A percentile compares a stretch with the other conserved stretches of the same genome.
These are phyloP conservation scores for Habrosyne pyritoides DNA, from an alignment of 2,888 invertebrate genomes.

Conservation along the genomic window DNA sequence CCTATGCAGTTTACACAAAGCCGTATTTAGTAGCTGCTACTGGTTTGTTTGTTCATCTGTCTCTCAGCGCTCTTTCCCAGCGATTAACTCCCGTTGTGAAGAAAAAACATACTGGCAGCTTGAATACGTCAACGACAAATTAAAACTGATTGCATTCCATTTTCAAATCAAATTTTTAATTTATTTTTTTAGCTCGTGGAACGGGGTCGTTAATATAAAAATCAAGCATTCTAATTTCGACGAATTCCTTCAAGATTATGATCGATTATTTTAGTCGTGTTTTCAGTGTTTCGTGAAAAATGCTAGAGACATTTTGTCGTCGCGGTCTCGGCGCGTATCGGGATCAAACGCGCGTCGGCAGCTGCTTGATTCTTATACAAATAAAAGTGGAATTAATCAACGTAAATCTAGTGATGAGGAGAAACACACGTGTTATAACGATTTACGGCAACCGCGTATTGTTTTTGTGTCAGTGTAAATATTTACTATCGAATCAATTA, in stretches of 20 bases:
- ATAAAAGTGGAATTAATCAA: constrained; percentile 81
- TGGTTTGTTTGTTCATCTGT: constrained; percentile 44
- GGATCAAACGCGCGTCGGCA: constrained; percentile 75
- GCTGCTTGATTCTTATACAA: constrained; percentile 76
- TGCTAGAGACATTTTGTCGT: constrained; percentile 69
- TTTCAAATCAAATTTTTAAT: neutral
- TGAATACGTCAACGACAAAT: constrained; percentile 5
- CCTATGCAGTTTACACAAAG: constrained; percentile 49
- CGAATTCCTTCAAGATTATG: constrained; percentile 71
- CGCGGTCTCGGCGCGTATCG: constrained; percentile 69
- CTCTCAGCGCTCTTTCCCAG: constrained; percentile 24
- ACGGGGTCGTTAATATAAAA: constrained; percentile 46
- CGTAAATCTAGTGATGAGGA: constrained; percentile 62
- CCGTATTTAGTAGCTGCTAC: constrained; percentile 51
- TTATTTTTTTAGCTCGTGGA: constrained; percentile 17
- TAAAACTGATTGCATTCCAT: neutral
- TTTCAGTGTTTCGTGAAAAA: constrained; percentile 70
- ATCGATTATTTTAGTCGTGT: constrained; percentile 77
- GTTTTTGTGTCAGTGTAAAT: no score
- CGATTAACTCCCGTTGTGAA: constrained; percentile 14
- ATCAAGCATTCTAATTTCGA: constrained; percentile 57
- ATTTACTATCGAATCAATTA: no score
- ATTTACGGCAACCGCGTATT: neutral
- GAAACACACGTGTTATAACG: constrained; percentile 11
- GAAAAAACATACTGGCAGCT: constrained; percentile 2